Base-by-base conservation (phyloP, 1,140 invertebrate species). In the Drosophila micromelanica region DNA sequence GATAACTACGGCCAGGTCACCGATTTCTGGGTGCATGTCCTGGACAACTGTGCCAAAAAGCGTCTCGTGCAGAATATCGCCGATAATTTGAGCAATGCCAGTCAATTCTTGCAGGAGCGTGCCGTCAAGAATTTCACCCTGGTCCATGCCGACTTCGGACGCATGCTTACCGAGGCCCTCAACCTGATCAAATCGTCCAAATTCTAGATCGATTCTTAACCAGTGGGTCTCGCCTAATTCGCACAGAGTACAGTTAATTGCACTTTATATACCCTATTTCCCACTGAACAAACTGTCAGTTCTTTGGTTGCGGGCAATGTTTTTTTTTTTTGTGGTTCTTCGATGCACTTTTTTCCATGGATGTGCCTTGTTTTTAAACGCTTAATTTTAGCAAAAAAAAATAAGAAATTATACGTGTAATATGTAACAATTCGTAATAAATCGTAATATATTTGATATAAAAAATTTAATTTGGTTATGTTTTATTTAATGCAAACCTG, bases 1-100 rank as follows among this genome's bases (percentile, higher is more conserved):
- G 98, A 99, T 84, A 98, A 99, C 92, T 99, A 95, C 92, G 93
- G 94, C 1, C 98, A 99, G 93, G 95, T 95, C 0, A 94, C 94
- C 9, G 80, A 92, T 7, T 98, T 99, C 92, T 99, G 96, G 94
- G 94, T 94, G 23, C 95, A 97, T 75, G 95, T 96, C 1, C 93
- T 99, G 59, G 94, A 95, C 71, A 94, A 95, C 15, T 95, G 94
- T 2, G 96, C 95, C 63, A 94, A 95, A 76, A 93, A 94, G 40
- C 94, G 97, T 43, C 91, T 97, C 55, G 95, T 96, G 1, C 92
- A 94, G 48, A 99, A 99, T 85, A 95, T 99, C 92, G 97, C 95
- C 5, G 95, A 93, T 1, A 95, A 96, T 92, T 82, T 99, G 37
- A 95, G 94, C 65, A 93, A 95, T 80, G 97, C 98, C 35, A 95